Evolutionary conservation across 2,797 vertebrate genomes (phyloP), one percentile per base, ranked within the genome.

Genomic region (Megalops cyprinoides): DNA sequence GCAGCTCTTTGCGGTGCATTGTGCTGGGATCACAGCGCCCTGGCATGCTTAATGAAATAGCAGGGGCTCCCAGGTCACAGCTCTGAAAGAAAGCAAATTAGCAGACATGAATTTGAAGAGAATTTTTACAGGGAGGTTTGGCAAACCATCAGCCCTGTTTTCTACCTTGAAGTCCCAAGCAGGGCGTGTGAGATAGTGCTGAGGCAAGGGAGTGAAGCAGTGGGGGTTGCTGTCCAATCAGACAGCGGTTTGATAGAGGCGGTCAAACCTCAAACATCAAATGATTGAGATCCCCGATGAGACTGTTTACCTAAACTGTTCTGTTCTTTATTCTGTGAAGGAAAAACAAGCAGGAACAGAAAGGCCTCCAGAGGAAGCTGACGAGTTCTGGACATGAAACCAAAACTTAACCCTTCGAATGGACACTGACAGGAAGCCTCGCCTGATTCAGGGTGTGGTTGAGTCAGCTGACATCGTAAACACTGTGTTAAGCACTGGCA

Each of bases 101-200:
- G 65, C 65, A 69, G 10, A 69, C 34, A 69, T 69, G 37, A 53
- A 53, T 53, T 14, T 53, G 51, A 69, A 69, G 34, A 42, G 65
- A 6, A 8, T 67, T 37, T 62, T 53, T 69, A 42, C 23, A n/a
- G 34, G 4, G 37, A n/a, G 37, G 34, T 69, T 15, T 49, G 71
- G 12, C 25, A 28, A 10, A n/a, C 71, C 28, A n/a, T 49, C 46
- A 49, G 2, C 42, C 9, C 25, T 48, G 69, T 8, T 20, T 74
- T 44, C 25, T 62, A 28, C 1, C n/a, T 28, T 34, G 34, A 67
- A 25, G 58, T 25, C 58, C 7, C 58, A 25, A 67, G 67, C 28
- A 14, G 25, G 44, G 25, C 74, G 25, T 28, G 7, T 25, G 6
- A 10, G 10, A 15, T 49, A 48, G 9, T 12, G 15, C 71, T 1